Base-by-base conservation (phyloP, 1,140 invertebrate species). In the Agrypnia vestita region DNA sequence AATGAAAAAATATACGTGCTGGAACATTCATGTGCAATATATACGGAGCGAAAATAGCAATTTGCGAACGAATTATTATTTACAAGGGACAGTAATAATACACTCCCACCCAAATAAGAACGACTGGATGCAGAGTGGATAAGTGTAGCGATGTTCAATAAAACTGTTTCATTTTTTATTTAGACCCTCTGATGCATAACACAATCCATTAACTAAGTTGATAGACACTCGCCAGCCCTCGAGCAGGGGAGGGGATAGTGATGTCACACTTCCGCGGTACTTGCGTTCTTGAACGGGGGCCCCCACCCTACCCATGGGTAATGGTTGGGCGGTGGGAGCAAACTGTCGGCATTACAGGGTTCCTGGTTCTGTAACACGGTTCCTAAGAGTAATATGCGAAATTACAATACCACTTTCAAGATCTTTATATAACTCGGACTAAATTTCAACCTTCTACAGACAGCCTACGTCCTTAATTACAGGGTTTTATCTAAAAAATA, bases 161-260 rank as follows among this genome's bases (percentile, higher is more conserved):
- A 64, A 64, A 64, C 13, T 35, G 61, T 13, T 64, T 64, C 13
- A 13, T 64, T 64, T 64, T 25, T 64, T 35, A 64, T 64, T 64
- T 35, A 64, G 35, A 43, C 61, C 25, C 64, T n/a, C 64, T 8
- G 44, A 69, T 69, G 64, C 17, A 69, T 44, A 15, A 19, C 15
- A 47, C 44, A 69, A 69, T 69, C 64, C 64, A 69, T 69, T 69
- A 64, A 69, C 64, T 49, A 47, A 69, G 64, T 69, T 69, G 64
- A 69, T 19, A 47, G 61, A 69, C 64, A 69, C 64, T 69, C 35
- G 61, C 15, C 13, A 64, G 13, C 64, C 44, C 44, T 47, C n/a
- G 44, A 17, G 11, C 17, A 47, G 44, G 64, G 64, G 64, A 43
- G 46, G 64, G 64, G 46, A 43, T 12, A 7, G 64, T 69, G 64